Base-by-base conservation (phyloP, 2,888 invertebrate species). In the Chalcis sispes region DNA sequence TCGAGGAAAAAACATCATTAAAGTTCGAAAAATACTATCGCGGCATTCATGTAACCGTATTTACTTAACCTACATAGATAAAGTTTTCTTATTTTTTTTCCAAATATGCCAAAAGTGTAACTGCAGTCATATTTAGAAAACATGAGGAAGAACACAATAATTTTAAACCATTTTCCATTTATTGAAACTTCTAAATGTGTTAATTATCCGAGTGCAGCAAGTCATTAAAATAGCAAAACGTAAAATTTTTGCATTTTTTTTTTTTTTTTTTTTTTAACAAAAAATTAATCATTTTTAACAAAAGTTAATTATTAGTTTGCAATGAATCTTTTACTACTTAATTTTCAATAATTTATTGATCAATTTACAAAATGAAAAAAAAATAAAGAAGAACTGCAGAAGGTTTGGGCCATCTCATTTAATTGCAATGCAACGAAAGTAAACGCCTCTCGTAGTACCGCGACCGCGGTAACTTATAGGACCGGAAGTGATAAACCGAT, bases 401-500 rank as follows among this genome's bases (percentile, higher is more conserved):
- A 5, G 10, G 46, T 15, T 2, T 10, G 46, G 4, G 10, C 4
- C 10, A 36, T 27, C 29, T 1, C 58, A 18, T 32, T 27, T n/a
- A 62, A 62, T 46, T 46, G 46, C n/a, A 46, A 15, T 15, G 46
- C 8, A 15, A 15, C 8, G 8, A 7, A 36, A 36, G 8, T 8
- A 3, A 32, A 8, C 32, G 5, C 32, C 8, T 3, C 32, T 5
- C 32, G 32, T 32, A 32, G 3, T 5, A 8, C 32, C 32, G 32
- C 8, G 42, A 42, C n/a, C 20, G 58, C n/a, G 29, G 10, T 79
- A 77, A 81, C 79, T 46, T 1, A n/a, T 80, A 79, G 83, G 81
- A 80, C 82, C 82, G 83, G 83, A 83, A 83, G 82, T 81, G 82
- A 83, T 83, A 85, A 82, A 77, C 82, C 73, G 80, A 79, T 70